These are phyloP conservation scores for Xenopus borealis DNA, from an alignment of 2,113 vertebrate genomes.

Conservation along the genomic window DNA sequence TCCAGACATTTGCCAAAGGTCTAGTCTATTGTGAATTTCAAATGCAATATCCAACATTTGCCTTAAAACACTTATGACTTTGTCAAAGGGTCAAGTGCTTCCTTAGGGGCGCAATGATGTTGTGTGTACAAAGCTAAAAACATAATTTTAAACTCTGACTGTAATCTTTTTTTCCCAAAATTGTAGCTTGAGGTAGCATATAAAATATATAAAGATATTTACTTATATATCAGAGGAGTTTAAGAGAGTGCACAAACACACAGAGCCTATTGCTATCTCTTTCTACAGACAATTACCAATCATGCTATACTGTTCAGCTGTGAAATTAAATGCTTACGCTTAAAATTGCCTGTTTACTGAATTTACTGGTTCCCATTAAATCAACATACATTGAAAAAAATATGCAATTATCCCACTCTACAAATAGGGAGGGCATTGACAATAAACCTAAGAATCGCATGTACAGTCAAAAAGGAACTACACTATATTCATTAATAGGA, in stretches of 20 bases:
- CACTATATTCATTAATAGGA: no score
- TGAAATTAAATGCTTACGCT: neutral
- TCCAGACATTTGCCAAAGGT: neutral
- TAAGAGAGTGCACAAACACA: neutral
- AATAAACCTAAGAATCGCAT: no score
- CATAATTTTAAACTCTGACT: neutral
- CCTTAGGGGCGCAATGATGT: neutral
- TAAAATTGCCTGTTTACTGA: neutral
- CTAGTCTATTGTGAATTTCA: neutral
- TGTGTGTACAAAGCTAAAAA: neutral
- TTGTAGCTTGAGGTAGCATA: neutral
- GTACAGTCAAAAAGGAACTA: no score
- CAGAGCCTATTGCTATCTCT: neutral
- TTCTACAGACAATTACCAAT: neutral
- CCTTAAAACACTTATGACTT: conserved; percentile 3
- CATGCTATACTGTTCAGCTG: neutral
- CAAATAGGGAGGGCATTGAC: no score
- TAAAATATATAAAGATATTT: neutral
- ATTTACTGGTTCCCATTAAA: no score
- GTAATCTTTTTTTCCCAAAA: neutral
- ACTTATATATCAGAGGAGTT: neutral
- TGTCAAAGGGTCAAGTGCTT: neutral
- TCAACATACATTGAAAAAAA: no score
- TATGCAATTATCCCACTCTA: no score
- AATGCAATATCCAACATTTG: neutral